phyloP scores from a whole-genome alignment of 2,888 invertebrate species.

The Lobophora halterata region DNA sequence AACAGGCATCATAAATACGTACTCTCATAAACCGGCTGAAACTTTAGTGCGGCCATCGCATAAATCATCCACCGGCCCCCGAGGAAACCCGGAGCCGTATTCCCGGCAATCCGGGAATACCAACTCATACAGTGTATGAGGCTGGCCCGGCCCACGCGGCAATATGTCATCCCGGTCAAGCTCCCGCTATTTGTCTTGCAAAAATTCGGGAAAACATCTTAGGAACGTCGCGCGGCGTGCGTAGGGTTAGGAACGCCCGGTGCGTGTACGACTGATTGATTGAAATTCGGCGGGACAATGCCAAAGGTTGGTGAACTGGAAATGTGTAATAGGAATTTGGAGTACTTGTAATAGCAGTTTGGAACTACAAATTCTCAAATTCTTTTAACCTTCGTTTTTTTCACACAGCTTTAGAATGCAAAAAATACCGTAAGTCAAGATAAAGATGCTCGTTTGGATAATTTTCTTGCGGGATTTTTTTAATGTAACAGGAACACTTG shows the following conservation, averaged over 20 bases:
- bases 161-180: conserved; percentile 76
- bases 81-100: conserved; percentile 6
- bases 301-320: conserved; percentile 22
- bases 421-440: too few species aligned
- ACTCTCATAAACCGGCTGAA: conserved; percentile 56
- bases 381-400: too few species aligned
- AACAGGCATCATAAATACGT: conserved; percentile 59
- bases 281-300: conserved; percentile 24
- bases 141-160: conserved; percentile 42
- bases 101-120: conserved; percentile 21
- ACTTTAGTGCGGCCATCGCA: conserved; percentile 42
- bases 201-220: conserved; percentile 68
- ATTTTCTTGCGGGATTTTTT: too few species aligned
- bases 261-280: conserved; percentile 30
- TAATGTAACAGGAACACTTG: too few species aligned
- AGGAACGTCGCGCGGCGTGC: conserved; percentile 62
- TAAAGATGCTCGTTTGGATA: too few species aligned
- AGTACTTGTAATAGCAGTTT: too few species aligned
- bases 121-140: conserved; percentile 60
- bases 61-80: conserved; percentile 42
- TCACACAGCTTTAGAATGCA: too few species aligned
- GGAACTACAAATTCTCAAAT: too few species aligned
- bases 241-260: conserved; percentile 36
- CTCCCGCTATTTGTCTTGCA: conserved; percentile 73
- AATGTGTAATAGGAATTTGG: conserved; percentile 14